Conservation (phyloP, 1,140 invertebrate genomes). For the Neocloeon triangulifer region DNA sequence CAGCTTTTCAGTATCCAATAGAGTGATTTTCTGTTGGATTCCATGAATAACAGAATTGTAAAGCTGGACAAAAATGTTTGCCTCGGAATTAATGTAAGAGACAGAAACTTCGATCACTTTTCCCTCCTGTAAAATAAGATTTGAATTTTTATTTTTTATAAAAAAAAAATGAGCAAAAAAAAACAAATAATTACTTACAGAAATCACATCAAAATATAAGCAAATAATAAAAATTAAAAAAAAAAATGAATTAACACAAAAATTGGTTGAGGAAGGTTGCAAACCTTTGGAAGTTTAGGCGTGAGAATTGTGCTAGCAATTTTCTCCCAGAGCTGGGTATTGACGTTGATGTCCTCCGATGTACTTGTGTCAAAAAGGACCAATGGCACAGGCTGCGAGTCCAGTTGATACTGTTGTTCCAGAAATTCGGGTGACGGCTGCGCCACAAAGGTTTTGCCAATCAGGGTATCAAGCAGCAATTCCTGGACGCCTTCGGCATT, state of each 20-base stretch:
- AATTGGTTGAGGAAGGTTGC: slow-evolving; percentile 2
- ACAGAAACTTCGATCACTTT: slow-evolving; percentile 18
- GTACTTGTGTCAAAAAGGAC: slow-evolving; percentile 9
- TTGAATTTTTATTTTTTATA: too few relatives aligned
- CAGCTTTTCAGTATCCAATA: too few relatives aligned
- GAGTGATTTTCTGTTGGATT: too few relatives aligned
- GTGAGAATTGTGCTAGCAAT: slow-evolving; percentile 10
- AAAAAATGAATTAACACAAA: slow-evolving; percentile 7
- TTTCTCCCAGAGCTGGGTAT: slow-evolving; percentile 9
- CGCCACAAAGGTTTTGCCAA: slow-evolving; percentile 8
- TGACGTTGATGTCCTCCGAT: slow-evolving; percentile 14
- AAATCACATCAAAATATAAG: too few relatives aligned
- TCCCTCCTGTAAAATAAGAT: slow-evolving; percentile 13
- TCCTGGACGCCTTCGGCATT: too few relatives aligned
- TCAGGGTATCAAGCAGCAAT: slow-evolving; percentile 1
- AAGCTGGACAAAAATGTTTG: slow-evolving; percentile 23
- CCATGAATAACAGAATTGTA: too few relatives aligned
- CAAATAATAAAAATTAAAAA: slow-evolving; percentile 5
- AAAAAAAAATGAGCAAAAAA: too few relatives aligned
- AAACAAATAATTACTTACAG: too few relatives aligned
- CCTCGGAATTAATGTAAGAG: slow-evolving; percentile 17
- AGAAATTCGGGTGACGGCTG: too few relatives aligned
- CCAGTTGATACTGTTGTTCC: too few relatives aligned
- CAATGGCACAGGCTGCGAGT: slow-evolving; percentile 1
- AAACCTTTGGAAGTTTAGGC: slow-evolving; percentile 13